Percentiles rank a stretch among this genome's conserved stretches.
Conservation (phyloP, 2,888 invertebrate genomes). For the Polymixis flavicincta region DNA sequence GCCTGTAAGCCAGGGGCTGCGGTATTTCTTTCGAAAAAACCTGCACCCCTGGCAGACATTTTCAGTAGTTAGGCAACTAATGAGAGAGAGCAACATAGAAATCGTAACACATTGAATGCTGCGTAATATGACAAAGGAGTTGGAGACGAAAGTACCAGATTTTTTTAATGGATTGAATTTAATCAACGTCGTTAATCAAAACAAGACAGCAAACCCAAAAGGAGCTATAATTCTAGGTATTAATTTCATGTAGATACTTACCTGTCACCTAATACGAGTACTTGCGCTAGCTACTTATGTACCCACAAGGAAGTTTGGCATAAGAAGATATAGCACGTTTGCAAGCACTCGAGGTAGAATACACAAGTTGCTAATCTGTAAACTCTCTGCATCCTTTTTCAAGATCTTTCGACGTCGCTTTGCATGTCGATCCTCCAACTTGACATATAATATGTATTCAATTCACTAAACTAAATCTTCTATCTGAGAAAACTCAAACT, state of each 20-base stretch:
- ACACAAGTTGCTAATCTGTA: slow-evolving; percentile 32
- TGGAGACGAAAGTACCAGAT: too few relatives aligned
- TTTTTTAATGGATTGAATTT: too few relatives aligned
- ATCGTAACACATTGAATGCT: neutral
- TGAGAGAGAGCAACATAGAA: neutral
- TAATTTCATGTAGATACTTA: neutral
- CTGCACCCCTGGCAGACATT: too few relatives aligned
- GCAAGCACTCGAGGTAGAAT: slow-evolving; percentile 16
- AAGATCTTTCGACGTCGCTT: neutral
- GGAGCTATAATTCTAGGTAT: neutral
- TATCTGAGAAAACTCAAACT: neutral
- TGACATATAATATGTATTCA: neutral
- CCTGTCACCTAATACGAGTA: neutral
- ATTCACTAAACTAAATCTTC: neutral
- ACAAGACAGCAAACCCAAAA: neutral
- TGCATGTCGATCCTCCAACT: neutral
- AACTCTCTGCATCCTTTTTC: slow-evolving; percentile 26
- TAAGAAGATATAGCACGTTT: neutral
- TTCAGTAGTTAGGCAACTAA: neutral
- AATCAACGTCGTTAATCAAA: neutral
- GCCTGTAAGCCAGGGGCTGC: too few relatives aligned
- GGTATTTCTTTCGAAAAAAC: too few relatives aligned
- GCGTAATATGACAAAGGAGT: neutral
- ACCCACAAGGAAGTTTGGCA: neutral
- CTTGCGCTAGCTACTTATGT: neutral